phyloP scores from a whole-genome alignment of 2,113 vertebrate species.

The Urocitellus parryii region DNA sequence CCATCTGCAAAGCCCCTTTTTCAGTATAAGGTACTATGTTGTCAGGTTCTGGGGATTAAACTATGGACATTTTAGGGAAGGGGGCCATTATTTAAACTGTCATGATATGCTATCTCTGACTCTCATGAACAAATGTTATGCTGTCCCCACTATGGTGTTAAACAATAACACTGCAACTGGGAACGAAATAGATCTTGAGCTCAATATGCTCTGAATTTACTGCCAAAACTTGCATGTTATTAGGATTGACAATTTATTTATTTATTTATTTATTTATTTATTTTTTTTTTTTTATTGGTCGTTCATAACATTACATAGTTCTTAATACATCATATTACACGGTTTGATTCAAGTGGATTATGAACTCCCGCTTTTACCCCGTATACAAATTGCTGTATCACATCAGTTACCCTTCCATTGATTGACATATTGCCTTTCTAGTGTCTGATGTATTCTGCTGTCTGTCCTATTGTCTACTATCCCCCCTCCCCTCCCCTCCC shows the following conservation, averaged over 20 bases:
- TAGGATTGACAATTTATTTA: slow-evolving; percentile 24
- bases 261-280: no score
- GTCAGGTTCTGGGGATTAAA: neutral
- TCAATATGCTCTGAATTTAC: neutral
- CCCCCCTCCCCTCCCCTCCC: no score
- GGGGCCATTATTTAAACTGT: neutral
- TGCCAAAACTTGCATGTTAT: neutral
- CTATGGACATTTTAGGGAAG: neutral
- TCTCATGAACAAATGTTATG: neutral
- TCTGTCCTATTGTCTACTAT: no score
- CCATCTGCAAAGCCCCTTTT: neutral
- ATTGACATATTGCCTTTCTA: no score
- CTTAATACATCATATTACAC: no score
- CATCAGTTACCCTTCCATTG: no score
- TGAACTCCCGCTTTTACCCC: no score
- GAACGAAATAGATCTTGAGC: neutral
- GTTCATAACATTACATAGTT: no score
- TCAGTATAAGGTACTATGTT: neutral
- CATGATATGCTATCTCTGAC: neutral
- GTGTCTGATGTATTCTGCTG: no score
- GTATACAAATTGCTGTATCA: no score
- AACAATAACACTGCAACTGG: neutral
- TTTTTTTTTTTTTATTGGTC: no score
- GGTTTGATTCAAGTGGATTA: no score
- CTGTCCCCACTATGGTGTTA: neutral